A percentile compares a stretch with the other conserved stretches of the same genome.
Conservation (phyloP, 2,888 invertebrate species). For the Digitonthophagus gazella region DNA sequence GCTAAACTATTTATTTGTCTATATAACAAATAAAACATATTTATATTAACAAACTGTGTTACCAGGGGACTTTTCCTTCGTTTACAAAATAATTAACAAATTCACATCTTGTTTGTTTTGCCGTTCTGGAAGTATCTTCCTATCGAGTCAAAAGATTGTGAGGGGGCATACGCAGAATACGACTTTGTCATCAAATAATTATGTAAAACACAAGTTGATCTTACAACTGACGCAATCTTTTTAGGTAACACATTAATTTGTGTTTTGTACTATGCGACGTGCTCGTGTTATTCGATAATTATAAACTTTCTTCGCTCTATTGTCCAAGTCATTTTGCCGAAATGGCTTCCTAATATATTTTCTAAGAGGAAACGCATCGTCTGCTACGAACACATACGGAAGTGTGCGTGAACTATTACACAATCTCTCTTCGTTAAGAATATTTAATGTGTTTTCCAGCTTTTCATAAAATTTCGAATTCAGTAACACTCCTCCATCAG, state of each 20-base stretch:
- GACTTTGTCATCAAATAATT: slow-evolving; percentile 22
- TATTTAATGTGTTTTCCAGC: slow-evolving; percentile 22
- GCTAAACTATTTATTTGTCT: no score
- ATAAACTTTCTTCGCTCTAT: background rate
- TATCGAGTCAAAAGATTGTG: slow-evolving; percentile 24
- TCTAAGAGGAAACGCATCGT: slow-evolving; percentile 22
- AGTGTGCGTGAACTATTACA: slow-evolving; percentile 14
- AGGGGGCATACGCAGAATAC: slow-evolving; percentile 21
- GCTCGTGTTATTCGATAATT: slow-evolving; percentile 28
- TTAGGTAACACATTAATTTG: no score
- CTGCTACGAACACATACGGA: slow-evolving; percentile 28
- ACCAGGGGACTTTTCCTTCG: slow-evolving; percentile 27
- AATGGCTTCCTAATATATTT: slow-evolving; percentile 35
- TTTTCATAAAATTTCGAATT: slow-evolving; percentile 26
- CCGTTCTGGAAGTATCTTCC: no score
- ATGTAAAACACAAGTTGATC: slow-evolving; percentile 29
- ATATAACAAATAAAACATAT: slow-evolving; percentile 22
- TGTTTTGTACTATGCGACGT: no score
- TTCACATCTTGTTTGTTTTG: background rate
- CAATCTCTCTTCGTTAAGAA: slow-evolving; percentile 17
- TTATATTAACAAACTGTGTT: slow-evolving; percentile 24
- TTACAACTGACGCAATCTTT: slow-evolving; percentile 29
- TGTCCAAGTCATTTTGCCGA: slow-evolving; percentile 30
- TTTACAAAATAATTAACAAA: slow-evolving; percentile 20
- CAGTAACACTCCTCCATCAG: slow-evolving; percentile 28